These are phyloP conservation scores for Andrena bicolor DNA, from an alignment of 2,888 invertebrate genomes.

Conservation along the genomic window DNA sequence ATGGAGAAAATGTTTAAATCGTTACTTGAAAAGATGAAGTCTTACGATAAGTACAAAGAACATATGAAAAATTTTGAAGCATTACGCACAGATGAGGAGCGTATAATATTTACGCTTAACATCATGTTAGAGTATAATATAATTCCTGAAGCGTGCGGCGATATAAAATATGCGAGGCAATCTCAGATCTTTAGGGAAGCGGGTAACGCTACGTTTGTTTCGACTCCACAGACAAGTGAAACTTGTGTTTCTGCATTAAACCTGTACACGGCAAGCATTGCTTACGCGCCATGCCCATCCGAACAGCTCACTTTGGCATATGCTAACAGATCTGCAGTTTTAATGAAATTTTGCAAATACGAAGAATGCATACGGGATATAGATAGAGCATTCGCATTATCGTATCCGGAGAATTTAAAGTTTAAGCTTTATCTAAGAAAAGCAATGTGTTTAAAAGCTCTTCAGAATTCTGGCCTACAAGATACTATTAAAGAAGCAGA, in stretches of 20 bases:
- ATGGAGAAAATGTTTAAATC: neutral
- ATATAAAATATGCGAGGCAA: conserved; percentile 86
- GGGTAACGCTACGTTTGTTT: conserved; percentile 87
- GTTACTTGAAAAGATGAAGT: neutral
- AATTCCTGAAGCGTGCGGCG: conserved; percentile 81
- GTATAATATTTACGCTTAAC: conserved; percentile 85
- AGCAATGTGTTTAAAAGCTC: conserved; percentile 85
- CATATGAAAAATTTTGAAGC: conserved; percentile 45
- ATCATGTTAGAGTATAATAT: conserved; percentile 84
- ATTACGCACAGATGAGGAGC: conserved; percentile 84
- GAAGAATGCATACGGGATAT: conserved; percentile 90
- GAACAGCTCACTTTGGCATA: conserved; percentile 89
- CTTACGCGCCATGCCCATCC: conserved; percentile 87
- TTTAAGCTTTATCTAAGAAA: conserved; percentile 88
- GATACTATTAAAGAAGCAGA: conserved; percentile 66
- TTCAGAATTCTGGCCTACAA: conserved; percentile 62
- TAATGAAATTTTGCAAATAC: conserved; percentile 88
- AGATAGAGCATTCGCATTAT: conserved; percentile 87
- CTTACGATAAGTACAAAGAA: too few relatives aligned
- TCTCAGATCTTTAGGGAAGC: conserved; percentile 87
- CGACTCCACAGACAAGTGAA: conserved; percentile 6
- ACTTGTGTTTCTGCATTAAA: conserved; percentile 79
- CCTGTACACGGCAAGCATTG: conserved; percentile 89
- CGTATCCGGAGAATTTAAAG: conserved; percentile 88
- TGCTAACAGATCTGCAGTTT: conserved; percentile 92